These are phyloP conservation scores for Eupithecia tripunctaria DNA, from an alignment of 2,888 invertebrate genomes.

Conservation along the genomic window DNA sequence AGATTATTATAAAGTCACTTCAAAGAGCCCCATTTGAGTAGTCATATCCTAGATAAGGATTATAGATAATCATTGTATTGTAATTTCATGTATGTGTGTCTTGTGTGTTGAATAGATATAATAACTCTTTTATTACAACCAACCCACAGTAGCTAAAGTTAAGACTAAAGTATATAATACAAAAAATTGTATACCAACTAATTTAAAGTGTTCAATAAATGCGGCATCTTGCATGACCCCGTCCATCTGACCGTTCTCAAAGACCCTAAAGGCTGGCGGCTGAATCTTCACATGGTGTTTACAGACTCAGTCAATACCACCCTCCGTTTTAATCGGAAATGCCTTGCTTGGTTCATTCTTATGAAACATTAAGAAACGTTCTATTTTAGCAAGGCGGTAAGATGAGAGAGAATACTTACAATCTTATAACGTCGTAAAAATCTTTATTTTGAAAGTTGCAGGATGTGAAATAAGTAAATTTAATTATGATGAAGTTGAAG, in stretches of 20 bases:
- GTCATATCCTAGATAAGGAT: too few relatives aligned
- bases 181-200: too few relatives aligned
- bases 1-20: too few relatives aligned
- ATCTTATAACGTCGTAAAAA: background rate
- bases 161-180: too few relatives aligned
- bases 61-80: too few relatives aligned
- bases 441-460: background rate
- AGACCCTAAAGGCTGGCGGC: conserved; percentile 69
- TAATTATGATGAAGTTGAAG: too few relatives aligned
- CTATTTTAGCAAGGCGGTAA: background rate
- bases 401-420: background rate
- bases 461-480: too few relatives aligned
- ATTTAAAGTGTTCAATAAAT: background rate
- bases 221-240: conserved; percentile 46
- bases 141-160: too few relatives aligned
- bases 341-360: conserved; percentile 25
- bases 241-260: conserved; percentile 67
- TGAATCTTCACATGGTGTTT: conserved; percentile 73
- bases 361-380: conserved; percentile 17
- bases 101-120: too few relatives aligned
- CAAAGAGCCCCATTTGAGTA: too few relatives aligned
- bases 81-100: too few relatives aligned
- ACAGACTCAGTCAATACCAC: conserved; percentile 70
- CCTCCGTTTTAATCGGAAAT: conserved; percentile 61
- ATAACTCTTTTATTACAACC: too few relatives aligned